These are phyloP conservation scores for Diorhabda sublineata DNA, from an alignment of 1,140 invertebrate species.

Conservation along the genomic window DNA sequence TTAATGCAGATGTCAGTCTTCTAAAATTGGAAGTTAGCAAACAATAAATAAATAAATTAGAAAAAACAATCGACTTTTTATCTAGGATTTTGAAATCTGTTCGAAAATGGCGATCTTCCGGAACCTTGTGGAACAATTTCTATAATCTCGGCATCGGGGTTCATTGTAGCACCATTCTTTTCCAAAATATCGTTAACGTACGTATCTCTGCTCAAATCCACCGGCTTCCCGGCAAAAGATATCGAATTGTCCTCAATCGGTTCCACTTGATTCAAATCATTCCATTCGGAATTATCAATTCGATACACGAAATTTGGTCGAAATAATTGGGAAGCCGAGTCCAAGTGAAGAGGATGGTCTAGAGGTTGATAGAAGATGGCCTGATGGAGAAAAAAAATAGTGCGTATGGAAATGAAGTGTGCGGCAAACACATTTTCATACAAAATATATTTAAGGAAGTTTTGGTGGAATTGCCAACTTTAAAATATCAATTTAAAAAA, in stretches of 20 bases:
- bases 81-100: neutral
- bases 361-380: conserved; percentile 23
- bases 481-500: too few relatives aligned
- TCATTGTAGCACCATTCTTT: conserved; percentile 24
- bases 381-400: conserved; percentile 25
- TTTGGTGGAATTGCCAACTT: too few relatives aligned
- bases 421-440: conserved; percentile 18
- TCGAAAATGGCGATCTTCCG: neutral
- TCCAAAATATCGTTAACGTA: conserved; percentile 34
- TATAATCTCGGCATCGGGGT: conserved; percentile 32
- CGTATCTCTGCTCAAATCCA: conserved; percentile 32
- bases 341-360: conserved; percentile 32
- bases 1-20: neutral
- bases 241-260: conserved; percentile 29
- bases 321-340: neutral
- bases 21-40: neutral
- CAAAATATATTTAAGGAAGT: too few relatives aligned
- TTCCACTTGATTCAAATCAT: conserved; percentile 20
- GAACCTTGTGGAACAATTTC: neutral
- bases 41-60: conserved; percentile 21
- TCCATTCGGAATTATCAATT: conserved; percentile 24
- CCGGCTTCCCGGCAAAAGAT: neutral
- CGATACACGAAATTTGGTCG: neutral
- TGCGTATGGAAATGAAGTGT: conserved; percentile 30
- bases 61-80: neutral